A percentile compares a stretch with the other conserved stretches of the same genome.
phyloP scores from a whole-genome alignment of 2,888 invertebrate species.

The Eurytoma adleriae region DNA sequence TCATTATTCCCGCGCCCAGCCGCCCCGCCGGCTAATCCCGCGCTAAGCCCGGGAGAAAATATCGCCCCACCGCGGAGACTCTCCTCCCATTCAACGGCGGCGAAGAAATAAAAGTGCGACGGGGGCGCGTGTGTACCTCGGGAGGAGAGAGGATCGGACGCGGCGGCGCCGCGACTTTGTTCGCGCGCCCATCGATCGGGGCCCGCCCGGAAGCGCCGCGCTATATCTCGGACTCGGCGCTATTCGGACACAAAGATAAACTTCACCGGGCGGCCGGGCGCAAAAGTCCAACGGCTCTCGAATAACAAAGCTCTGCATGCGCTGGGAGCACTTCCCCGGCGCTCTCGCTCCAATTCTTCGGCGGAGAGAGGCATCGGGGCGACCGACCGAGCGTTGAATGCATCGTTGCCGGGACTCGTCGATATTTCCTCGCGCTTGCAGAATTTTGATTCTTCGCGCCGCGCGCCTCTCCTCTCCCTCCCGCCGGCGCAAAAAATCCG shows the following conservation, averaged over 20 bases:
- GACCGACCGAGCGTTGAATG: conserved; percentile 4
- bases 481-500: background rate
- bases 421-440: conserved; percentile 32
- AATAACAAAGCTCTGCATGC: conserved; percentile 52
- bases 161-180: background rate
- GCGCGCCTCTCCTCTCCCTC: background rate
- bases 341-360: conserved; percentile 40
- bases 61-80: no score
- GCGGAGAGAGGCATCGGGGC: no score
- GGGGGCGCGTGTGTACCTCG: no score
- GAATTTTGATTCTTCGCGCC: conserved; percentile 38
- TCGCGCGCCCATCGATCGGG: no score
- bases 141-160: no score
- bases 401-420: conserved; percentile 38
- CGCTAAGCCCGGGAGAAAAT: no score
- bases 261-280: conserved; percentile 35
- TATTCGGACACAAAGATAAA: conserved; percentile 52
- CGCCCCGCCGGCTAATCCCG: no score
- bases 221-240: conserved; percentile 35
- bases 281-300: conserved; percentile 48
- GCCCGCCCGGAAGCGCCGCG: background rate
- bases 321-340: conserved; percentile 1
- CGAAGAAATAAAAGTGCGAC: no score
- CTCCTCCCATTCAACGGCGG: no score
- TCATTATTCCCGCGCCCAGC: no score